Base-by-base conservation (phyloP, 2,888 invertebrate species). In the Melikaiella ostensackeni region DNA sequence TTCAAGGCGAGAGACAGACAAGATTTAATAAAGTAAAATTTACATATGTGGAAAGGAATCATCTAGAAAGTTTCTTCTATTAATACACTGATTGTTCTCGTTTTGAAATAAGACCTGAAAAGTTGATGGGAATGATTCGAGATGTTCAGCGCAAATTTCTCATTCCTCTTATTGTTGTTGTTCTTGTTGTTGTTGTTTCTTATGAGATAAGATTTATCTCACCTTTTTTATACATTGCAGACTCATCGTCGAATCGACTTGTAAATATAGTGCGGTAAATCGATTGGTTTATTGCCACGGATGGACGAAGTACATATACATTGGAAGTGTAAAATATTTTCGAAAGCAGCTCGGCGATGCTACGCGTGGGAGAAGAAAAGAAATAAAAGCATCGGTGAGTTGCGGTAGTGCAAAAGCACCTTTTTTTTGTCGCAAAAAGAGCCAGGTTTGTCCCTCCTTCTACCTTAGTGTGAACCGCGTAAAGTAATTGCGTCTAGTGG, bases 191-290 rank as follows among this genome's bases (percentile, higher is more conserved):
- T 66, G 66, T 46, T 66, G 46, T 27, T 66, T 46, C 66, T 30
- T 66, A 27, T n/a, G 66, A 66, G 27, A 66, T 30, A 66, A 21
- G 46, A 66, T 66, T 66, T 66, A 46, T 66, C 46, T 66, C 66
- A 9, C 24, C 8, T 42, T 64, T 66, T 70, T 30, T 50, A 59
- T 50, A 70, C 70, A 55, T 70, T 33, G 50, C 70, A 70, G 50
- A 70, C 70, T 70, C 9, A 19, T 64, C 64, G 42, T 64, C 70
- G 70, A 70, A 30, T 50, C 70, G 50, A 30, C 50, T 55, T 70
- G 70, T 70, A 70, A 70, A 70, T 70, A 70, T 70, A 70, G 50
- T 33, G 70, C 33, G 50, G 30, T 70, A 46, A 50, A 70, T 70
- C 50, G 50, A 33, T 70, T 70, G 30, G 46, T 70, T 63, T 33